A percentile compares a stretch with the other conserved stretches of the same genome.
Conservation (phyloP, 2,888 invertebrate species). For the Thelaira solivaga region DNA sequence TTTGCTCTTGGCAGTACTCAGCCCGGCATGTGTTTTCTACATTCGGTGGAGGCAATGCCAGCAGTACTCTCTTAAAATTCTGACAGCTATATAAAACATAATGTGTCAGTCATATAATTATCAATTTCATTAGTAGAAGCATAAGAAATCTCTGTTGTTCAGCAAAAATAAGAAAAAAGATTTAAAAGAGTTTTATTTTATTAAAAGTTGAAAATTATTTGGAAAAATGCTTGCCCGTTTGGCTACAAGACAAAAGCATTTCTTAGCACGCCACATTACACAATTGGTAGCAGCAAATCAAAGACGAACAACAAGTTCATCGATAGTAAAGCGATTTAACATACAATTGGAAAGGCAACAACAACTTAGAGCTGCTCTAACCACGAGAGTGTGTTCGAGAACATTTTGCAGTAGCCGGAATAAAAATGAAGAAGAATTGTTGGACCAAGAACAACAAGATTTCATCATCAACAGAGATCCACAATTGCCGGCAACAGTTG, state of each 20-base stretch:
- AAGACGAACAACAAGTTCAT: conserved; percentile 30
- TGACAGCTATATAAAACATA: conserved; percentile 10
- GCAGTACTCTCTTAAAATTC: conserved; percentile 19
- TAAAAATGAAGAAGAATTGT: conserved; percentile 64
- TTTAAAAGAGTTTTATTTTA: too few relatives aligned
- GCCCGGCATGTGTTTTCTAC: neutral
- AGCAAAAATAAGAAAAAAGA: too few relatives aligned
- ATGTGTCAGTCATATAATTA: conserved; percentile 37
- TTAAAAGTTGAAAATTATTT: neutral
- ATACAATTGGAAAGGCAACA: conserved; percentile 46
- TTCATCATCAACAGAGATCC: conserved; percentile 68
- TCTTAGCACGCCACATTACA: conserved; percentile 57
- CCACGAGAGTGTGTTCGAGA: conserved; percentile 59
- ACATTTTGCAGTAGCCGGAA: conserved; percentile 63
- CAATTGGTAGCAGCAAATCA: conserved; percentile 42
- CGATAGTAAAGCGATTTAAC: conserved; percentile 41
- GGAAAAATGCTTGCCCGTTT: conserved; percentile 66
- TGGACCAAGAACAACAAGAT: conserved; percentile 62
- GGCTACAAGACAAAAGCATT: conserved; percentile 40
- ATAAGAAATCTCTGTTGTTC: too few relatives aligned
- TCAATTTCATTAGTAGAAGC: conserved; percentile 22
- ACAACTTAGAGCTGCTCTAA: conserved; percentile 24
- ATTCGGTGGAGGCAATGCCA: conserved; percentile 3
- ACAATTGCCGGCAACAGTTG: conserved; percentile 88
- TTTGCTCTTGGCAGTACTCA: neutral